Evolutionary conservation across 2,797 vertebrate genomes (phyloP), one percentile per base, ranked within the genome.

Genomic region (Gallinago solitaria): DNA sequence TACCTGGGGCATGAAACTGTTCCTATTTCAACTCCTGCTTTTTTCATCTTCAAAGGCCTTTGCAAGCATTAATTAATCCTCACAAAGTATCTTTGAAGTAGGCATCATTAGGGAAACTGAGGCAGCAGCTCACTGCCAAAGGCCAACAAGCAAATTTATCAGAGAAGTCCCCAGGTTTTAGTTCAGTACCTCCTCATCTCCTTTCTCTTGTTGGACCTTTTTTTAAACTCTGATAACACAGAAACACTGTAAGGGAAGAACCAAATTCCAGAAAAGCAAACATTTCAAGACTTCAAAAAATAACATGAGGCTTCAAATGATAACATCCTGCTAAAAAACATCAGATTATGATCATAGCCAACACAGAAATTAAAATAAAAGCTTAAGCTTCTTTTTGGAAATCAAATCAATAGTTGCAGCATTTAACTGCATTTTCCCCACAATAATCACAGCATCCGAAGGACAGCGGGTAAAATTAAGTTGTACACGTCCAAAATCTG

Each of bases 211-310:
- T 32, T 61, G 43, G 2, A 0, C 17, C 41, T 76, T 74, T 27
- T 82, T 50, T 48, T 51, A 84, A 93, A 84, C 28, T 7, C n/a
- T 0, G 0, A 37, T 8, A 27, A 27, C 18, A 35, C 39, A 50
- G 59, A 45, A 83, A 90, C 10, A 18, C 41, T 32, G 16, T 1
- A 18, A 48, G 30, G 21, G 5, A 4, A 89, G 56, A 87, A 63
- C 16, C 57, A 63, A 82, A 95, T 63, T 84, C 74, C 88, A 89
- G 51, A 82, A 82, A 79, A 89, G 51, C 68, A 93, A 94, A 74
- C 54, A 63, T 45, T 84, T 96, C 70, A 63, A 75, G 53, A 43
- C 59, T 78, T 91, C 56, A 45, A 74, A 70, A 53, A 93, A 74
- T 54, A 81, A 76, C 15, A 76, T 1, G 9, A 45, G 11, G 18